Percentiles rank a stretch among this genome's conserved stretches.
phyloP scores from a whole-genome alignment of 2,888 invertebrate species.

The Phaedon cochleariae region DNA sequence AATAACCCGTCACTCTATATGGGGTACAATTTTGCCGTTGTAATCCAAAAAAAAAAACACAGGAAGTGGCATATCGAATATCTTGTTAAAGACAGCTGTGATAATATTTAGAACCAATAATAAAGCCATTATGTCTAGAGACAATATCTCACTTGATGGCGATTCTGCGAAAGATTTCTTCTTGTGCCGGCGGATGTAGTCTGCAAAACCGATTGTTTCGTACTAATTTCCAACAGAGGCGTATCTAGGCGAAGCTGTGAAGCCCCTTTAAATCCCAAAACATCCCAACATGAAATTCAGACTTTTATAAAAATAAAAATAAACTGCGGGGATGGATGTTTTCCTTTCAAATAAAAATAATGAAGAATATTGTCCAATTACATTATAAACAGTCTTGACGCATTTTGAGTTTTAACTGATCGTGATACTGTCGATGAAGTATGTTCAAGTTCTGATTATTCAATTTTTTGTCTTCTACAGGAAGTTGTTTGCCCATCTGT shows the following conservation, averaged over 20 bases:
- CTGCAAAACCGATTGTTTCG: constrained; percentile 44
- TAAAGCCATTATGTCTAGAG: constrained; percentile 37
- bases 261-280: neutral
- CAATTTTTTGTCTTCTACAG: too few relatives aligned
- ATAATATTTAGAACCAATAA: constrained; percentile 52
- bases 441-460: too few relatives aligned
- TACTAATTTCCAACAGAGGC: constrained; percentile 47
- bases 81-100: constrained; percentile 54
- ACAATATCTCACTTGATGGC: constrained; percentile 37
- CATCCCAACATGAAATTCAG: too few relatives aligned
- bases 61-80: constrained; percentile 58
- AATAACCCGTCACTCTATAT: constrained; percentile 28
- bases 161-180: constrained; percentile 32
- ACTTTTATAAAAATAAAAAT: too few relatives aligned
- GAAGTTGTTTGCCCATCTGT: too few relatives aligned
- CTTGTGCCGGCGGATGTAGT: constrained; percentile 42
- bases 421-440: too few relatives aligned
- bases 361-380: too few relatives aligned
- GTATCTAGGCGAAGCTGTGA: neutral
- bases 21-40: constrained; percentile 32
- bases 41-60: constrained; percentile 38
- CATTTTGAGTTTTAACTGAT: too few relatives aligned
- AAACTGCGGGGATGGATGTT: too few relatives aligned
- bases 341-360: too few relatives aligned
- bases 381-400: too few relatives aligned